phyloP scores from a whole-genome alignment of 2,797 vertebrate genomes.

The Lepus oiostolus region DNA sequence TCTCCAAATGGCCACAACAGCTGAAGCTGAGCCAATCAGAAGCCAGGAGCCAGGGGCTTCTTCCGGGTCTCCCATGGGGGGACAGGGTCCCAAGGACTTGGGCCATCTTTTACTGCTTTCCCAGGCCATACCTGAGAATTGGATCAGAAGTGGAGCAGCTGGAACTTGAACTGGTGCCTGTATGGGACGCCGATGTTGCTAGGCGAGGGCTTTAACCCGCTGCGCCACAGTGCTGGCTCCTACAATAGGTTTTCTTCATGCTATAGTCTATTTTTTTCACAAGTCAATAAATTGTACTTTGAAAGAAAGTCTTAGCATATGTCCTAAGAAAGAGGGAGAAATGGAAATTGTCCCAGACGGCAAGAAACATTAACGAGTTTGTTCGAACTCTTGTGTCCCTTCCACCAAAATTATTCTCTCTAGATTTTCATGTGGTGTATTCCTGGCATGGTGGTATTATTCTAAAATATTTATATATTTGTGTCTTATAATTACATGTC shows the following conservation, averaged over 20 bases:
- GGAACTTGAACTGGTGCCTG: too few species aligned
- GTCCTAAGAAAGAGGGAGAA: not conserved
- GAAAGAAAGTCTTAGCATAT: slow-evolving; percentile 57
- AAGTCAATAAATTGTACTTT: slow-evolving; percentile 52
- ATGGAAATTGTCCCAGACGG: not conserved
- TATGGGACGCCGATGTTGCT: too few species aligned
- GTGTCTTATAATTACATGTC: not conserved
- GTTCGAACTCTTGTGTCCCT: not conserved
- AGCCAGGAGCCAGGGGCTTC: too few species aligned
- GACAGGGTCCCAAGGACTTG: too few species aligned
- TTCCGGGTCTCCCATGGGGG: too few species aligned
- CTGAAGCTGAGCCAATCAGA: too few species aligned
- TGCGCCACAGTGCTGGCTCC: too few species aligned
- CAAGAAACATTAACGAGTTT: not conserved
- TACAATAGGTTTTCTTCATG: not conserved
- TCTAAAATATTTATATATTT: slow-evolving; percentile 37
- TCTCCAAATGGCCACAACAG: too few species aligned
- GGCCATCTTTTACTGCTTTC: too few species aligned
- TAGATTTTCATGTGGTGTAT: not conserved
- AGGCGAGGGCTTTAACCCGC: too few species aligned
- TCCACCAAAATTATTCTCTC: slow-evolving; percentile 31
- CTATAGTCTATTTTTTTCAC: slow-evolving; percentile 45
- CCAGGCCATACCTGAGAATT: too few species aligned
- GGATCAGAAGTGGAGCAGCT: too few species aligned
- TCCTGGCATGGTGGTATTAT: not conserved